These are phyloP conservation scores for Pocillopora verrucosa DNA, from an alignment of 64 coral and sea anemone genomes.

Conservation along the genomic window DNA sequence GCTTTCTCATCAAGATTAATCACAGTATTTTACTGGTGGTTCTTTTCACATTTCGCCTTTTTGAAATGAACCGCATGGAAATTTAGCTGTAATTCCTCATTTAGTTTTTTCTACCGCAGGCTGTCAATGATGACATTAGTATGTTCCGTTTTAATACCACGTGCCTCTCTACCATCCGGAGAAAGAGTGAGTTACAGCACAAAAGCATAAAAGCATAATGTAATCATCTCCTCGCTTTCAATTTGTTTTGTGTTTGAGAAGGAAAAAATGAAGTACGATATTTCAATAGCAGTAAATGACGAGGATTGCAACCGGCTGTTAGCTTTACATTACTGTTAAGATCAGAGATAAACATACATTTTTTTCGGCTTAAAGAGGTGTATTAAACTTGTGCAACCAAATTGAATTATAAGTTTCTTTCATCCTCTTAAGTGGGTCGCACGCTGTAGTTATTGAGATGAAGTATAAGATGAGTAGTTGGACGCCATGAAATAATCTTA, in stretches of 20 bases:
- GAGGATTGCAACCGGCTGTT: constrained; percentile 17
- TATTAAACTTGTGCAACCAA: constrained; percentile 64
- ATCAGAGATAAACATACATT: constrained; percentile 6
- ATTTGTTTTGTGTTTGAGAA: constrained; percentile 38
- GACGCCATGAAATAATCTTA: constrained; percentile 26
- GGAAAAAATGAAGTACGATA: not conserved
- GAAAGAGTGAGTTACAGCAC: constrained; percentile 22
- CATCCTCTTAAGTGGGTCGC: constrained; percentile 98
- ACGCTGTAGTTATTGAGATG: constrained; percentile 83
- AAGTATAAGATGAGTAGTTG: constrained; percentile 75
- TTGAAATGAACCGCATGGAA: not conserved
- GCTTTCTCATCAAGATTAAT: constrained; percentile 26
- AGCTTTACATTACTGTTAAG: not conserved
- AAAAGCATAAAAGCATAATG: constrained; percentile 32
- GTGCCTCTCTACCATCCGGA: constrained; percentile 3
- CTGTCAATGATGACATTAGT: constrained; percentile 5
- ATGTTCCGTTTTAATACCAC: constrained; percentile 3
- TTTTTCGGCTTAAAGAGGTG: constrained; percentile 23
- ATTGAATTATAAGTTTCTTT: constrained; percentile 99
- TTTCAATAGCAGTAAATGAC: constrained; percentile 23
- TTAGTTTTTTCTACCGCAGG: not conserved
- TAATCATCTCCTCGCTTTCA: constrained; percentile 34
- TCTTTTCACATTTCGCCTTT: not conserved
- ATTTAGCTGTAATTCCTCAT: not conserved
- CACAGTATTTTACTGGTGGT: not conserved